Evolutionary conservation across 2,113 vertebrate species (phyloP), one percentile per base, ranked within the genome.

Genomic region (Chionodraco myersi): DNA sequence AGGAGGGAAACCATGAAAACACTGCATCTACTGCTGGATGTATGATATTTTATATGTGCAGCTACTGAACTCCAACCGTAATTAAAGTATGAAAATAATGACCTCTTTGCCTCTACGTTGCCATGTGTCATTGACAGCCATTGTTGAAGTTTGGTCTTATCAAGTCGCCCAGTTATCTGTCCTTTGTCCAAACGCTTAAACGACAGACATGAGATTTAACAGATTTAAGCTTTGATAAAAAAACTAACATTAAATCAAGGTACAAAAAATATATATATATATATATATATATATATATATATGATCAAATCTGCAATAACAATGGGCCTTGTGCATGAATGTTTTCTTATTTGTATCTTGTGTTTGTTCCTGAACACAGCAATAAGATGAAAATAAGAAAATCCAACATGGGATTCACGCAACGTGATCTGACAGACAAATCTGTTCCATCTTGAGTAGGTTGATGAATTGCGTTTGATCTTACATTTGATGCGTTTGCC

Each of bases 141-240:
- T 72, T 26, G 67, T 67, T 92, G 80, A 2, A 95, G 75, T 75
- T 89, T 89, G 7, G 61, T 54, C 41, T 91, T 63, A 52, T 88
- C 70, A 7, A 94, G 84, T 15, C 84, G 74, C 5, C 93, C 91
- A 1, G 61, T 76, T 34, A 83, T 83, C 65, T 80, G 74, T 13
- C 54, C 59, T 52, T 14, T 21, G 18, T 67, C 8, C 0, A 1
- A 23, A 6, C 18, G 60, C 93, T 94, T 60, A 13, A 73, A 81
- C 23, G 47, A 52, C 21, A 82, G 0, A 79, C 49, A 69, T 47
- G 10, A 77, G 1, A 45, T 15, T n/a, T 21, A 8, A 67, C 1
- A 45, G 1, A 75, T 61, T 15, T 2, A 54, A 61, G 36, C 36
- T 30, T 41, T 56, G 1, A 75, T 61, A 21, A 2, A 56, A 61